phyloP scores from a whole-genome alignment of 1,140 invertebrate species.

The Wasmannia auropunctata region DNA sequence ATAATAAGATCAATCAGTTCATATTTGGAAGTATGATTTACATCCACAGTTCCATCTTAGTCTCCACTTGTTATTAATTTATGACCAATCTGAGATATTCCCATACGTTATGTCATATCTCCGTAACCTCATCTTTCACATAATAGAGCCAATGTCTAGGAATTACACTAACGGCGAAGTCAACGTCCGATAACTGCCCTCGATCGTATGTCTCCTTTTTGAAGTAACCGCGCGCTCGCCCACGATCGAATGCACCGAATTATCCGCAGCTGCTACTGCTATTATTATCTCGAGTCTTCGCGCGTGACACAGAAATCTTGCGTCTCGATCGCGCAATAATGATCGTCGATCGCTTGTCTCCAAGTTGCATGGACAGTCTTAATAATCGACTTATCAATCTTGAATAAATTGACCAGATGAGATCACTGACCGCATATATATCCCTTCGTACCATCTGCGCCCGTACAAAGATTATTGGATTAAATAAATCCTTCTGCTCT shows the following conservation, averaged over 20 bases:
- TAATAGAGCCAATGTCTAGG: slow-evolving; percentile 32
- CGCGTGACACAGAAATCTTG: slow-evolving; percentile 26
- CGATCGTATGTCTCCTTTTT: slow-evolving; percentile 16
- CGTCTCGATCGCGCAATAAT: slow-evolving; percentile 21
- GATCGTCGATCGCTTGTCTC: background rate
- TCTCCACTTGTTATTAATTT: slow-evolving; percentile 35
- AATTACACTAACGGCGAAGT: background rate
- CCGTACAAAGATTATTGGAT: background rate
- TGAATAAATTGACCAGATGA: slow-evolving; percentile 18
- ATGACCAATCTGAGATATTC: slow-evolving; percentile 20
- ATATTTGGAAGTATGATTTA: slow-evolving; percentile 32
- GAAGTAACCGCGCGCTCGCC: slow-evolving; percentile 3
- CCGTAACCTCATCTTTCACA: slow-evolving; percentile 2
- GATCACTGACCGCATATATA: background rate
- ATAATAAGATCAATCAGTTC: background rate
- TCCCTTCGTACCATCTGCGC: background rate
- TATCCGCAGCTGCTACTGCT: slow-evolving; percentile 15
- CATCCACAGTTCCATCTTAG: background rate
- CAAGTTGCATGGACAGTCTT: background rate
- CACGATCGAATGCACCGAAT: slow-evolving; percentile 34
- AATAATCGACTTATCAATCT: slow-evolving; percentile 33
- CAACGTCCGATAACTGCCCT: slow-evolving; percentile 24
- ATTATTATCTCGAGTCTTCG: slow-evolving; percentile 39
- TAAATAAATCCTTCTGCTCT: background rate
- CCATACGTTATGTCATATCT: slow-evolving; percentile 24